These are phyloP conservation scores for Tinea pellionella DNA, from an alignment of 2,888 invertebrate species.

Conservation along the genomic window DNA sequence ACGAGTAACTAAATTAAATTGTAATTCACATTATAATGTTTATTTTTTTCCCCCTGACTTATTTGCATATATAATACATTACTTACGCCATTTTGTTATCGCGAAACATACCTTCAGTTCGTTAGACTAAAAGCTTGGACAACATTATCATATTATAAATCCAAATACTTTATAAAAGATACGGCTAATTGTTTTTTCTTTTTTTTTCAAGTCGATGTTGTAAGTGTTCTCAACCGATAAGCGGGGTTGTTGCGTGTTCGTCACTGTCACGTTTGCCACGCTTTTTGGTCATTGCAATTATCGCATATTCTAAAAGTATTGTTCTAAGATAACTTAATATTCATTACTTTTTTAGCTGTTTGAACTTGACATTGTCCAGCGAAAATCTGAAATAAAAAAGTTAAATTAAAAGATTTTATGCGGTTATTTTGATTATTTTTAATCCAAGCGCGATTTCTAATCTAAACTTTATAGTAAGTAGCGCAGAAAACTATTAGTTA, in stretches of 20 bases:
- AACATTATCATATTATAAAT: conserved; percentile 38
- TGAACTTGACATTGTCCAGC: no score
- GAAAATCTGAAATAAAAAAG: no score
- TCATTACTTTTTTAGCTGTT: no score
- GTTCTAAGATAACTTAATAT: no score
- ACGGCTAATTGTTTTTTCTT: conserved; percentile 32
- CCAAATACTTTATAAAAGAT: conserved; percentile 32
- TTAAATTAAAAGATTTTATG: no score
- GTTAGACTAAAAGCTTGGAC: conserved; percentile 17
- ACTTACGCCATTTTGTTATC: conserved; percentile 13
- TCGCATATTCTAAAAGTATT: no score
- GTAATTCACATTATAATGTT: background rate
- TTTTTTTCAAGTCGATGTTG: no score
- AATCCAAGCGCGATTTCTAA: no score
- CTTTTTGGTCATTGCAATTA: background rate
- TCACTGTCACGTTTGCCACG: background rate
- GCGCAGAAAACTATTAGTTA: no score
- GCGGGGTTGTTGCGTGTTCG: background rate
- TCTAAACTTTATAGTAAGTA: no score
- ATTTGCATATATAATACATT: conserved; percentile 12
- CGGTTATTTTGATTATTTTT: no score
- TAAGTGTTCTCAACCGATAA: conserved; percentile 9
- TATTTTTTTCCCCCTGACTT: background rate
- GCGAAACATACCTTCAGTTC: conserved; percentile 15
- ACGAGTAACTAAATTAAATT: conserved; percentile 9